Conservation (phyloP, 2,888 invertebrate species). For the Tetropium fuscum region DNA sequence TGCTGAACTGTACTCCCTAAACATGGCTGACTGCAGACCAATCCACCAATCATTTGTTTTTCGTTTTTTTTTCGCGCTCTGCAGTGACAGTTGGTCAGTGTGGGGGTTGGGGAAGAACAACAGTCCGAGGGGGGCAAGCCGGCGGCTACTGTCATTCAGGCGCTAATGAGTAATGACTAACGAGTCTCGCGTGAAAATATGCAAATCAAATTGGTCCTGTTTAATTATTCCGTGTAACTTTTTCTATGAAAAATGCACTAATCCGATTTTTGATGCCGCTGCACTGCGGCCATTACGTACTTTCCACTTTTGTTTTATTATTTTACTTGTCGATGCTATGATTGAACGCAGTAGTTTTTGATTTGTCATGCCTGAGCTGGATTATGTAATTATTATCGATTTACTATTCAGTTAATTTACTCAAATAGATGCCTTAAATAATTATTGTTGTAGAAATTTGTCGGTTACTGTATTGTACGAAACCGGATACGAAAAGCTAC, state of each 20-base stretch:
- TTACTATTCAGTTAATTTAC: no score
- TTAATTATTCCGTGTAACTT: conserved; percentile 63
- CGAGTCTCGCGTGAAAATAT: conserved; percentile 67
- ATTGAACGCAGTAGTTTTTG: conserved; percentile 42
- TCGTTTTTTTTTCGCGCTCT: conserved; percentile 58
- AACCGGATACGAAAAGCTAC: no score
- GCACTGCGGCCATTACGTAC: conserved; percentile 40
- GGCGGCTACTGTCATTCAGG: conserved; percentile 62
- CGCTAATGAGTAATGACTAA: conserved; percentile 68
- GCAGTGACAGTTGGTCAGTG: conserved; percentile 63
- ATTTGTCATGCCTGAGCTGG: conserved; percentile 37
- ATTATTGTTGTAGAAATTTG: no score
- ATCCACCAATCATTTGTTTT: conserved; percentile 65
- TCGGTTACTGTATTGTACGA: no score
- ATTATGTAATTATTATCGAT: no score
- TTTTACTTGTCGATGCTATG: conserved; percentile 46
- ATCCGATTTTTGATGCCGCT: conserved; percentile 56
- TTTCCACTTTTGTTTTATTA: conserved; percentile 33
- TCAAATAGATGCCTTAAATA: no score
- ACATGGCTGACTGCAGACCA: conserved; percentile 64
- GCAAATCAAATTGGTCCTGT: conserved; percentile 67
- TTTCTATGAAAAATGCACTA: conserved; percentile 57
- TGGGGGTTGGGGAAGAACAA: conserved; percentile 46
- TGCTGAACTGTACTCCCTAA: conserved; percentile 54
- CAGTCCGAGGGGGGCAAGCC: conserved; percentile 45